Evolutionary conservation across 1,140 invertebrate species (phyloP).

Genomic region (Meloidogyne exigua): DNA sequence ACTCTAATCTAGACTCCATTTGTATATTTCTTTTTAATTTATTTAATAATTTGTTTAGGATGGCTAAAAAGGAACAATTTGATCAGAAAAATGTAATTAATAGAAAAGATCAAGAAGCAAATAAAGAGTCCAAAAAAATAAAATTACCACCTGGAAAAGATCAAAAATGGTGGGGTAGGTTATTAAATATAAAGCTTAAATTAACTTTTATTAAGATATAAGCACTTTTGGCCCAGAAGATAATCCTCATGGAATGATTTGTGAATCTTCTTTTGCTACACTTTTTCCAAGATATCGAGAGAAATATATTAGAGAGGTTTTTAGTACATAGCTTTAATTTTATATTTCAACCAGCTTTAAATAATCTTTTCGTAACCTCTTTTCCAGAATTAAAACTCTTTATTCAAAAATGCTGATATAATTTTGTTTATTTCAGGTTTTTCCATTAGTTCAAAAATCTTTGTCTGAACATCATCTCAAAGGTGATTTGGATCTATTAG

Average conservation of each 20-base stretch:
- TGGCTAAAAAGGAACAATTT: not conserved
- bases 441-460: conserved; percentile 86
- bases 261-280: conserved; percentile 78
- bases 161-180: conserved; percentile 65
- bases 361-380: not conserved
- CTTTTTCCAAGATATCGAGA: conserved; percentile 89
- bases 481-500: conserved; percentile 82
- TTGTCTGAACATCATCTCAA: conserved; percentile 72
- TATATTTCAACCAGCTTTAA: too few species aligned
- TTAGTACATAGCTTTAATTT: too few species aligned
- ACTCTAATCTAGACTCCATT: too few species aligned
- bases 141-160: conserved; percentile 54
- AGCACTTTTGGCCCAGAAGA: conserved; percentile 84
- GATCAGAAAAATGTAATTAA: not conserved
- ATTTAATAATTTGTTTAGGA: not conserved
- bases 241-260: conserved; percentile 76
- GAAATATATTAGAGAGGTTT: conserved; percentile 86
- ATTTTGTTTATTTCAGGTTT: conserved; percentile 64
- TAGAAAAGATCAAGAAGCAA: not conserved
- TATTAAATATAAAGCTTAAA: not conserved
- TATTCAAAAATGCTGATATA: too few species aligned
- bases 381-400: not conserved
- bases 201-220: conserved; percentile 70
- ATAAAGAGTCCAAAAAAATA: not conserved
- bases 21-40: not conserved